Conservation (phyloP, 1,140 invertebrate species). For the Penaeus indicus region DNA sequence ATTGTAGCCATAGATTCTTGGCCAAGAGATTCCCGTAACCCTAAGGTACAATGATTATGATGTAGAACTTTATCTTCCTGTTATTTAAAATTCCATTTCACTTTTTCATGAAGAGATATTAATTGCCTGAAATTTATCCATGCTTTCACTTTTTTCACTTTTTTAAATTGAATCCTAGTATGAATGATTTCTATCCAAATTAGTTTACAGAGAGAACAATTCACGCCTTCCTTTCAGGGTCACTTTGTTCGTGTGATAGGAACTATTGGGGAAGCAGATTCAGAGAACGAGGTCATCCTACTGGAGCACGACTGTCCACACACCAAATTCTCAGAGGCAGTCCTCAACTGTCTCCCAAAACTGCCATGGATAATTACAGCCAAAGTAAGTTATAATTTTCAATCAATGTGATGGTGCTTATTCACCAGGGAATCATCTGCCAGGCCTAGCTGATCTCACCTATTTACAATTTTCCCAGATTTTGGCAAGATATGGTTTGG, state of each 20-base stretch:
- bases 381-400: constrained; percentile 74
- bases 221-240: constrained; percentile 73
- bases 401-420: neutral
- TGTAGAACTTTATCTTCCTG: neutral
- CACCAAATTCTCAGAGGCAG: constrained; percentile 92
- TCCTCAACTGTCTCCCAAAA: constrained; percentile 91
- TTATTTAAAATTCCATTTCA: constrained; percentile 30
- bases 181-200: too few relatives aligned
- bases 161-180: too few relatives aligned
- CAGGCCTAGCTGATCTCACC: too few relatives aligned
- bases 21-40: constrained; percentile 87
- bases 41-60: constrained; percentile 71
- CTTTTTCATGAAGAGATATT: too few relatives aligned
- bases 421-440: neutral
- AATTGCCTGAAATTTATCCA: too few relatives aligned
- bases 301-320: constrained; percentile 98
- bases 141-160: too few relatives aligned
- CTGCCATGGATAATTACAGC: constrained; percentile 91
- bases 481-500: too few relatives aligned
- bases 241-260: constrained; percentile 92
- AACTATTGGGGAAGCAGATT: constrained; percentile 85
- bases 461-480: too few relatives aligned
- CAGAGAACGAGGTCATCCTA: constrained; percentile 94
- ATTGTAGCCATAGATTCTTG: constrained; percentile 94
- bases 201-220: too few relatives aligned